These are phyloP conservation scores for Meda fulgida DNA, from an alignment of 2,797 vertebrate species.

Conservation along the genomic window DNA sequence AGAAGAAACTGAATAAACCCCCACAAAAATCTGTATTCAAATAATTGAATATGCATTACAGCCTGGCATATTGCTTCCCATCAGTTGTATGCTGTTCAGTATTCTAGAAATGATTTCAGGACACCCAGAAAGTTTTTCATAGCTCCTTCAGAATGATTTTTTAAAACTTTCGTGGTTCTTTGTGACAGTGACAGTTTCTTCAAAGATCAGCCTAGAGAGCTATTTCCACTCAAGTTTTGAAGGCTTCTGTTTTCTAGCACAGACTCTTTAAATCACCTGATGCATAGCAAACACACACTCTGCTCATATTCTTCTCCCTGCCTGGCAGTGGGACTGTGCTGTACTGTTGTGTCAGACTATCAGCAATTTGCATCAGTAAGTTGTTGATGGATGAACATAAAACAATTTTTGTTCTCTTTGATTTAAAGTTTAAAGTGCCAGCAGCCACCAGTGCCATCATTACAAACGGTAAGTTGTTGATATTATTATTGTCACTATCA, in stretches of 20 bases:
- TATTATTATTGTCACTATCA: background rate
- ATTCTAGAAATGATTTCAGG: background rate
- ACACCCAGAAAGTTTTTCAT: background rate
- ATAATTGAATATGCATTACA: background rate
- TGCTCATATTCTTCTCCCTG: background rate
- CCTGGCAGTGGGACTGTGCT: background rate
- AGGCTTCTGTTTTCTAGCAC: background rate
- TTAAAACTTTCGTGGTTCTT: background rate
- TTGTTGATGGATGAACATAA: conserved; percentile 32
- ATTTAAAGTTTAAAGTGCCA: conserved; percentile 93
- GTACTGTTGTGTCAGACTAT: background rate
- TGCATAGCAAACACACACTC: background rate
- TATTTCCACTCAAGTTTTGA: conserved; percentile 1
- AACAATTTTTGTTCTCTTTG: background rate
- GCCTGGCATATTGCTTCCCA: background rate
- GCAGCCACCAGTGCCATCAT: conserved; percentile 97
- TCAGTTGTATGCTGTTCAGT: background rate
- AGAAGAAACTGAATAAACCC: background rate
- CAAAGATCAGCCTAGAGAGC: background rate
- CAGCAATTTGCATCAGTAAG: background rate
- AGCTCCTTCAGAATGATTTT: conserved; percentile 1
- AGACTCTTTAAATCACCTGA: conserved; percentile 24
- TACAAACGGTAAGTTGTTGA: conserved; percentile 90
- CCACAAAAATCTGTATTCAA: background rate
- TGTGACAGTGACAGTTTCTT: conserved; percentile 19